Evolutionary conservation across 2,888 invertebrate species (phyloP).

Genomic region (Harmothoe impar): DNA sequence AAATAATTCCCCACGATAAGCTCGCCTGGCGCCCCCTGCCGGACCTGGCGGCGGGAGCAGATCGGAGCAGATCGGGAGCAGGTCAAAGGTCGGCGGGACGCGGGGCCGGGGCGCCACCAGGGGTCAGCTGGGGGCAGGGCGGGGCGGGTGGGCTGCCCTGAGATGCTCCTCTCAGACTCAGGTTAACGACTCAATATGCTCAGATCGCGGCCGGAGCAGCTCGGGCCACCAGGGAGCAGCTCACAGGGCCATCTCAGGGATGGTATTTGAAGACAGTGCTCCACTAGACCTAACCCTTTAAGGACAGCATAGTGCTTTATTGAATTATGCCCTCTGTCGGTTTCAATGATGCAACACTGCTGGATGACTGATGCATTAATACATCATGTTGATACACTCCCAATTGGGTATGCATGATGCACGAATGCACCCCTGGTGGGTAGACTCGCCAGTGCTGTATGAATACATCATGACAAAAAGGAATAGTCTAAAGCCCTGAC

Average conservation of each 20-base stretch:
- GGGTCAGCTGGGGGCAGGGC: not conserved
- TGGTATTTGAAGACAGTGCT: constrained; percentile 14
- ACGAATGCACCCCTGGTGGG: too few relatives aligned
- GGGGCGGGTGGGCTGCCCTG: not conserved
- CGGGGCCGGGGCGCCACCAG: not conserved
- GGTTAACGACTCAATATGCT: constrained; percentile 52
- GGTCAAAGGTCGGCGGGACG: constrained; percentile 22
- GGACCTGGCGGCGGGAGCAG: constrained; percentile 18
- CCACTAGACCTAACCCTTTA: not conserved
- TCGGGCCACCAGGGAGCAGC: not conserved
- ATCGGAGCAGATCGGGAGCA: constrained; percentile 43
- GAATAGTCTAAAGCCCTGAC: too few relatives aligned
- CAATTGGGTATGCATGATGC: too few relatives aligned
- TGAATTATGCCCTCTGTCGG: too few relatives aligned
- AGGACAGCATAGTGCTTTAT: too few relatives aligned
- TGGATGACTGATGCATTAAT: too few relatives aligned
- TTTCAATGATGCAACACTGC: too few relatives aligned
- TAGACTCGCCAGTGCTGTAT: too few relatives aligned
- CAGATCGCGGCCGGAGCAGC: not conserved
- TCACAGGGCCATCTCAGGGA: not conserved
- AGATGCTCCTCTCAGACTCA: constrained; percentile 9
- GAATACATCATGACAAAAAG: too few relatives aligned
- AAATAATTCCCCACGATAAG: constrained; percentile 51
- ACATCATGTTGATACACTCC: too few relatives aligned
- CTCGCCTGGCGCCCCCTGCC: constrained; percentile 37